Evolutionary conservation across 2,113 vertebrate species (phyloP).

Genomic region (Pterocles orientalis): DNA sequence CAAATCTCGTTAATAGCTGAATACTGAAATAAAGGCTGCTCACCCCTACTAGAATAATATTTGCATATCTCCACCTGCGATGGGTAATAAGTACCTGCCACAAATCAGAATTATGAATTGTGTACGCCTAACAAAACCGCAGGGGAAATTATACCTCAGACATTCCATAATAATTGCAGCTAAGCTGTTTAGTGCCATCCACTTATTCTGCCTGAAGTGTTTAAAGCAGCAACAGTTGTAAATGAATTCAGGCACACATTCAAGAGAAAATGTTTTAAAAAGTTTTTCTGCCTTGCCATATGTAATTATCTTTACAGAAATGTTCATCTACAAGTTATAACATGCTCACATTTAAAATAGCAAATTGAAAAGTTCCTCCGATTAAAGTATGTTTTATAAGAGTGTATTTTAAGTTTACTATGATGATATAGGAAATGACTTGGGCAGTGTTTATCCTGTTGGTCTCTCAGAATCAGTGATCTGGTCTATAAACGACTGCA

Average conservation of each 20-base stretch:
- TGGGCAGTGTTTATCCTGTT: neutral
- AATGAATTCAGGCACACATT: constrained; percentile 83
- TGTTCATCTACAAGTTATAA: constrained; percentile 70
- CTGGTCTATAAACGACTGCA: neutral
- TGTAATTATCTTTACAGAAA: constrained; percentile 80
- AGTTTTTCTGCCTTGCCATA: constrained; percentile 77
- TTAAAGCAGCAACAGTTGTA: constrained; percentile 85
- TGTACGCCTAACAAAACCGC: constrained; percentile 84
- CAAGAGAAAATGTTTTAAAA: constrained; percentile 74
- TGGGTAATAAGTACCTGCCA: constrained; percentile 89
- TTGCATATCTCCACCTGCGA: constrained; percentile 90
- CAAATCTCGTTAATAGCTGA: constrained; percentile 87
- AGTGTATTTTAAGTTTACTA: neutral
- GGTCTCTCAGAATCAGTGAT: neutral
- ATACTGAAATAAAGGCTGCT: constrained; percentile 84
- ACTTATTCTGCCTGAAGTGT: constrained; percentile 87
- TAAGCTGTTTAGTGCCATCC: constrained; percentile 88
- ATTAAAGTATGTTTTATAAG: constrained; percentile 25
- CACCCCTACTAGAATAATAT: constrained; percentile 85
- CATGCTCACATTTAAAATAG: constrained; percentile 62
- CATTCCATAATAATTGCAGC: constrained; percentile 87
- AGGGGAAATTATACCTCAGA: constrained; percentile 90
- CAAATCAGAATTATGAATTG: constrained; percentile 90
- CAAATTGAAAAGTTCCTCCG: constrained; percentile 43
- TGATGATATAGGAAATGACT: neutral